Conservation (phyloP, 2,113 vertebrate genomes). For the Gymnorhina tibicen region DNA sequence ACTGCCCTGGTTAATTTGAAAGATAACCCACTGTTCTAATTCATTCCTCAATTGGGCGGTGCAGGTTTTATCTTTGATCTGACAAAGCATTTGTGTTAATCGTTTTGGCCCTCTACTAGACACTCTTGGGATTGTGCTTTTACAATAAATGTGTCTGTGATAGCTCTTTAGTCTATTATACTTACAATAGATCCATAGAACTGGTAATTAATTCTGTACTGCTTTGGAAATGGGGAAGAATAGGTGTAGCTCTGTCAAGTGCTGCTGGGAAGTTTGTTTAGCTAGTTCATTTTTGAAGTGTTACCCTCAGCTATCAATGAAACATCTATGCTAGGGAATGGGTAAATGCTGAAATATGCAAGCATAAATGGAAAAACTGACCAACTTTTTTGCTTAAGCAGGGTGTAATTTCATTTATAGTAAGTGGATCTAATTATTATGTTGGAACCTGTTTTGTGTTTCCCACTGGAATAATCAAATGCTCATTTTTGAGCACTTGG, state of each 20-base stretch:
- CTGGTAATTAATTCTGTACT: slow-evolving; percentile 88
- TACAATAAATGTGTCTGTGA: slow-evolving; percentile 89
- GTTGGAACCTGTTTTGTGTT: background rate
- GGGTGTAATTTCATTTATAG: background rate
- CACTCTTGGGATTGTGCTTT: slow-evolving; percentile 88
- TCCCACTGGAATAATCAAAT: slow-evolving; percentile 5
- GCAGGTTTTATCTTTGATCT: slow-evolving; percentile 87
- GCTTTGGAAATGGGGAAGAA: slow-evolving; percentile 86
- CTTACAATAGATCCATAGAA: slow-evolving; percentile 89
- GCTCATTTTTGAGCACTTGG: background rate
- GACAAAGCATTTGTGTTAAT: slow-evolving; percentile 90
- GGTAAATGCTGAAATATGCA: slow-evolving; percentile 52
- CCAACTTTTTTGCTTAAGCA: slow-evolving; percentile 32
- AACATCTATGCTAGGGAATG: slow-evolving; percentile 50
- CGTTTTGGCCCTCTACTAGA: slow-evolving; percentile 86
- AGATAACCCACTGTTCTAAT: slow-evolving; percentile 90
- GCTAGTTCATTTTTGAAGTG: slow-evolving; percentile 83
- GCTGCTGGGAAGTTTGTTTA: slow-evolving; percentile 86
- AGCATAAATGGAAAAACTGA: slow-evolving; percentile 51
- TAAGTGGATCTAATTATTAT: background rate
- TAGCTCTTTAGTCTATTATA: slow-evolving; percentile 91
- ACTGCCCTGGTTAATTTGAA: slow-evolving; percentile 90
- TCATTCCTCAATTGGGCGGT: slow-evolving; percentile 85
- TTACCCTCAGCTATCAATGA: slow-evolving; percentile 75
- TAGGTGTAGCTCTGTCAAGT: slow-evolving; percentile 86